Base-by-base conservation (phyloP, 2,113 vertebrate species). In the Paratilapia polleni region DNA sequence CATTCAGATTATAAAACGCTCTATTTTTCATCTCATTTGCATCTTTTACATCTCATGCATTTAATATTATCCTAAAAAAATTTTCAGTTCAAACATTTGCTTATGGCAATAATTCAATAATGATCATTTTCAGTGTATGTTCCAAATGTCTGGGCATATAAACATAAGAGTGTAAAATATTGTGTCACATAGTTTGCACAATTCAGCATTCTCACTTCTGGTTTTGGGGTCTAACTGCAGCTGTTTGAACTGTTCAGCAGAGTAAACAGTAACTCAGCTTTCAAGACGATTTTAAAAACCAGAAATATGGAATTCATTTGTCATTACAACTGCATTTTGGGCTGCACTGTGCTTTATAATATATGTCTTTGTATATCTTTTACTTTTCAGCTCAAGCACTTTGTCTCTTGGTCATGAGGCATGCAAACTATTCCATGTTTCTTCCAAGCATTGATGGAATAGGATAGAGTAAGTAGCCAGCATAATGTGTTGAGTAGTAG, bases 401-500 rank as follows among this genome's bases (percentile, higher is more conserved):
- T 56, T 73, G 11, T 38, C 36, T 52, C 59, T 49, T 83, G 34
- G 36, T 56, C n/a, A n/a, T 49, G 19, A 83, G 47, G 31, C 62
- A 81, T 80, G 88, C 36, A 83, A 77, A 59, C 36, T 59, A 41
- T 59, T 38, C 34, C 14, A 4, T 26, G 47, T 34, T 73, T 31
- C n/a, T 52, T 80, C 61, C 6, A 22, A 8, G 77, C 14, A 76
- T 19, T 60, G 13, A 78, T 82, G 54, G 28, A n/a, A 78, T 15
- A 26, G 24, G 74, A 43, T 34, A 8, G 17, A 79, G 56, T 22
- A 17, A 77, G 56, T 36, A 8, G 38, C 70, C n/a, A 62, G 61
- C 70, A 77, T 19, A 24, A 28, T 79, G 77, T 81, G 52, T 24
- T 80, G 54, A 83, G 78, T 15, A 84, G 41, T 36, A 26, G 20